Percentiles rank a stretch among this genome's conserved stretches.
phyloP scores from a whole-genome alignment of 2,113 vertebrate species.

The Anolis carolinensis region DNA sequence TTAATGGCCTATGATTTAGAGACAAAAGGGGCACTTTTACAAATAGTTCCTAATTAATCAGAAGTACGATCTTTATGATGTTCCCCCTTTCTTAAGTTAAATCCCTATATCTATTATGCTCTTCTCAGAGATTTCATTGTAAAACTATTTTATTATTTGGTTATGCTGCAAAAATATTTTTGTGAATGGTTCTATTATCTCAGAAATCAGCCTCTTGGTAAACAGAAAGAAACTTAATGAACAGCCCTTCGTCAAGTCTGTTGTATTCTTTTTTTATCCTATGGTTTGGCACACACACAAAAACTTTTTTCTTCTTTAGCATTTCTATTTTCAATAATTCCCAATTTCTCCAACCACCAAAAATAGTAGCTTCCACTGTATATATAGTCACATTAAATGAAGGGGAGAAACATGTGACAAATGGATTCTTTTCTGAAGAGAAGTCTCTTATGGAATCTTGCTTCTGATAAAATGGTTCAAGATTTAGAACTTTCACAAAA shows the following conservation, averaged over 20 bases:
- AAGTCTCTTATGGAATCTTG: slow-evolving; percentile 55
- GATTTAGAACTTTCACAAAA: slow-evolving; percentile 52
- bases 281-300: slow-evolving; percentile 50
- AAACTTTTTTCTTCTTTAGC: slow-evolving; percentile 54
- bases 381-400: slow-evolving; percentile 58
- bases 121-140: slow-evolving; percentile 63
- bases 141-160: slow-evolving; percentile 70
- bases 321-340: slow-evolving; percentile 62
- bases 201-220: slow-evolving; percentile 61
- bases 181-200: slow-evolving; percentile 74
- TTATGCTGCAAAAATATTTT: slow-evolving; percentile 62
- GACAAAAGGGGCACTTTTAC: slow-evolving; percentile 50
- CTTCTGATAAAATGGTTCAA: slow-evolving; percentile 62
- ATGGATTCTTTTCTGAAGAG: slow-evolving; percentile 62
- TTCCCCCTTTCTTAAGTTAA: slow-evolving; percentile 20
- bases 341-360: not conserved
- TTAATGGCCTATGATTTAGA: not conserved
- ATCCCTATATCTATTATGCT: slow-evolving; percentile 58
- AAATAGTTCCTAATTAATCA: slow-evolving; percentile 68
- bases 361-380: slow-evolving; percentile 65
- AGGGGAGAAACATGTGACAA: slow-evolving; percentile 62
- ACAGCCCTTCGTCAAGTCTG: slow-evolving; percentile 67
- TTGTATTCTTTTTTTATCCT: slow-evolving; percentile 60
- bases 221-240: slow-evolving; percentile 69
- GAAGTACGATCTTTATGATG: slow-evolving; percentile 41